Evolutionary conservation across 2,113 vertebrate species (phyloP), one percentile per base, ranked within the genome.

Genomic region (Oreotrochilus melanogaster): DNA sequence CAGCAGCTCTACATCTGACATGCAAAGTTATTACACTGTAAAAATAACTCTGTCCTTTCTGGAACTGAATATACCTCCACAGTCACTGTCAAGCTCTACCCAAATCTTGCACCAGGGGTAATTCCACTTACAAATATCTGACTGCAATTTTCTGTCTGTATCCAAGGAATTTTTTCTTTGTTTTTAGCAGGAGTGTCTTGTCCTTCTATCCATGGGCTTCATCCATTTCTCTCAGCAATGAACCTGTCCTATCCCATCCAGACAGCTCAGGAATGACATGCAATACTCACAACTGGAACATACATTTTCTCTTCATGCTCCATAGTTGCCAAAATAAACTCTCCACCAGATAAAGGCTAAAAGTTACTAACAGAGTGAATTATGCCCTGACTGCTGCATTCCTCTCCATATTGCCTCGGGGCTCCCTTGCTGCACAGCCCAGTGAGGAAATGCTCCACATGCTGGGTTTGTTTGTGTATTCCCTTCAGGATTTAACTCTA

Each of bases 251-350:
- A 42, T 54, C 42, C 74, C 54, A 70, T 94, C 70, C 54, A 82
- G 66, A 37, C 19, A 0, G 37, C 73, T 86, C 81, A 67, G 58
- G 62, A 88, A 93, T 89, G 74, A 88, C 54, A 88, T 6, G 50
- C 21, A 86, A 11, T 66, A 48, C 33, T 91, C 83, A 79, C 51
- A 85, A 86, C 42, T 86, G 78, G 58, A 95, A 83, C 50, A 82
- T 73, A 88, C 4, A 0, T 9, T 93, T 62, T 88, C 67, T 83
- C 58, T 91, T 86, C 78, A 64, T 1, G 12, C 39, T 73, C 50
- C 43, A 43, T 42, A 21, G 71, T 88, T 97, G 96, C 93, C 94
- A 95, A 96, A 97, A 94, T 86, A 97, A 97, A 97, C 92, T 91
- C 50, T 92, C 27, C 16, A 11, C 3, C 1, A 92, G 94, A 97